Percentiles rank a stretch among this genome's conserved stretches.
These are phyloP conservation scores for Lichenostomus cassidix DNA, from an alignment of 2,113 vertebrate genomes.

Conservation along the genomic window DNA sequence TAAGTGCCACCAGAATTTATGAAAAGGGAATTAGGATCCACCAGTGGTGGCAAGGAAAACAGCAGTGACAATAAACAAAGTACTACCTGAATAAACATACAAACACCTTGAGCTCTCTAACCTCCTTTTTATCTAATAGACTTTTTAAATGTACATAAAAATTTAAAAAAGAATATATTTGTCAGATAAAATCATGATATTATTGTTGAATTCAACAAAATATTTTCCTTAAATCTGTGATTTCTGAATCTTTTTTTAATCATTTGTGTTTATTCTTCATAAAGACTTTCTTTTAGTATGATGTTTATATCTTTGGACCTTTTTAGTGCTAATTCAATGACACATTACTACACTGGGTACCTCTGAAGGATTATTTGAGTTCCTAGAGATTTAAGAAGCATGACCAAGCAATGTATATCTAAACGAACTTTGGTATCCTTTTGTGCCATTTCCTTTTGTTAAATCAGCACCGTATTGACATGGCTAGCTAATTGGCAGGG, in stretches of 20 bases:
- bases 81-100: conserved; percentile 89
- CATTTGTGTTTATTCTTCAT: conserved; percentile 81
- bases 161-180: conserved; percentile 89
- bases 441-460: conserved; percentile 75
- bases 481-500: conserved; percentile 80
- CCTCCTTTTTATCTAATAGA: conserved; percentile 87
- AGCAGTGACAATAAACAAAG: conserved; percentile 86
- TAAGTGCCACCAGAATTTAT: conserved; percentile 84
- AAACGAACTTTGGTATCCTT: conserved; percentile 73
- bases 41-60: conserved; percentile 81
- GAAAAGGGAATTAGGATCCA: conserved; percentile 83
- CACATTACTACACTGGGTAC: conserved; percentile 81
- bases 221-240: conserved; percentile 86
- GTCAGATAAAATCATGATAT: conserved; percentile 86
- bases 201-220: conserved; percentile 85
- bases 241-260: conserved; percentile 83
- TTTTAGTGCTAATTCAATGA: conserved; percentile 78
- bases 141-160: conserved; percentile 88
- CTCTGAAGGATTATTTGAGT: conserved; percentile 73
- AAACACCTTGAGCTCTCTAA: conserved; percentile 86
- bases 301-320: conserved; percentile 81
- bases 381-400: conserved; percentile 70
- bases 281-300: conserved; percentile 79
- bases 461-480: conserved; percentile 70
- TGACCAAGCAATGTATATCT: conserved; percentile 69